A percentile compares a stretch with the other conserved stretches of the same genome.
These are phyloP conservation scores for Perithous albicinctus DNA, from an alignment of 2,888 invertebrate genomes.

Conservation along the genomic window DNA sequence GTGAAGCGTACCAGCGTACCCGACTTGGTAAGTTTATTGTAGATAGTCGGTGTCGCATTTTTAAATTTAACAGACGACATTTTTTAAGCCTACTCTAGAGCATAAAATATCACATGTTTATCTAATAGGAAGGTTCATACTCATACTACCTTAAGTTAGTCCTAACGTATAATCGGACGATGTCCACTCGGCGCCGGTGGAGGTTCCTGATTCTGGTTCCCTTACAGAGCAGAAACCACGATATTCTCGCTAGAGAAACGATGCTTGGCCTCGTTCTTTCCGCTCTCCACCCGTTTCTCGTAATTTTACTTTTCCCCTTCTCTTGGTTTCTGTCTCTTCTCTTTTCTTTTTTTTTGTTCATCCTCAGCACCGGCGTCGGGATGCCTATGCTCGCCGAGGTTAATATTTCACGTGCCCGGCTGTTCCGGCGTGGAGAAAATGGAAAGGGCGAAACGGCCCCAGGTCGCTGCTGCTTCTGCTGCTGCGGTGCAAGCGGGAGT, in stretches of 20 bases:
- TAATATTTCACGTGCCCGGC: conserved; percentile 82
- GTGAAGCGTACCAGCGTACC: too few relatives aligned
- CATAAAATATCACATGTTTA: too few relatives aligned
- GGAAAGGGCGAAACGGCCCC: conserved; percentile 72
- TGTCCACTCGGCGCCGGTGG: conserved; percentile 56
- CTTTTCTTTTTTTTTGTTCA: conserved; percentile 59
- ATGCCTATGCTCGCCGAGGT: conserved; percentile 72
- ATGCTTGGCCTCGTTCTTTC: conserved; percentile 47
- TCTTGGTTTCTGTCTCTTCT: conserved; percentile 30
- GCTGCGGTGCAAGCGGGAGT: conserved; percentile 39
- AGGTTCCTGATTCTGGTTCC: conserved; percentile 35
- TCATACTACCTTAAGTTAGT: conserved; percentile 41
- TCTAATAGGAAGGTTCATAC: too few relatives aligned
- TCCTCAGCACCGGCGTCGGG: conserved; percentile 74
- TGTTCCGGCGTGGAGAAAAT: conserved; percentile 82
- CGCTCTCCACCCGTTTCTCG: conserved; percentile 60
- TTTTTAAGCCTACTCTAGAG: conserved; percentile 21
- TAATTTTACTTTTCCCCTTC: conserved; percentile 57
- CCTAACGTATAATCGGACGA: conserved; percentile 38
- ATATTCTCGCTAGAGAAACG: conserved; percentile 55
- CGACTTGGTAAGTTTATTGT: too few relatives aligned
- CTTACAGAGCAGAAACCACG: background rate
- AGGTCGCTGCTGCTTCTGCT: conserved; percentile 43
- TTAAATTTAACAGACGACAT: background rate
- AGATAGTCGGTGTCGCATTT: background rate